Conservation (phyloP, 2,113 vertebrate genomes). For the Hiodon alosoides region DNA sequence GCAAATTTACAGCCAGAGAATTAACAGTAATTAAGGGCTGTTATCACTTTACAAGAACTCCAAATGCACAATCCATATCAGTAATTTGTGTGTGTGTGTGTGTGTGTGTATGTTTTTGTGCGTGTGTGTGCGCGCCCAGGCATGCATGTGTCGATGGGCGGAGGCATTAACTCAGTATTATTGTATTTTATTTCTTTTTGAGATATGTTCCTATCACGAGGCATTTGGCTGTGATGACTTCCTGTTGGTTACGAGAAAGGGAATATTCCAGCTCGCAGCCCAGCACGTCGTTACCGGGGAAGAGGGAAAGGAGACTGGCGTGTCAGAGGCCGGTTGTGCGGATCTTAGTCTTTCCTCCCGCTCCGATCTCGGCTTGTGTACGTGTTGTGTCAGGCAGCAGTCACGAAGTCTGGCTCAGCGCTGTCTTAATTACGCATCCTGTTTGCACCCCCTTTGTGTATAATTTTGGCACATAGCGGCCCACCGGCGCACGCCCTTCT, state of each 20-base stretch:
- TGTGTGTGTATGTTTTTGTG: background rate
- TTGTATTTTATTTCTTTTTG: no score
- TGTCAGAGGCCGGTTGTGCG: constrained; percentile 10
- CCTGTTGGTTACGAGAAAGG: no score
- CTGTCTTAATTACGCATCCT: constrained; percentile 73
- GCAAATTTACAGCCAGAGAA: no score
- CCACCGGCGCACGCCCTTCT: background rate
- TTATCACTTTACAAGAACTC: no score
- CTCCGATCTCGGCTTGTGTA: constrained; percentile 4
- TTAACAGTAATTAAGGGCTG: no score
- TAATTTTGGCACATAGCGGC: constrained; percentile 56
- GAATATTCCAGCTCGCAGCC: no score
- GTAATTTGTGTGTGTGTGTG: background rate
- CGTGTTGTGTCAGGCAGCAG: constrained; percentile 53
- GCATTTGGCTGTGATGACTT: no score
- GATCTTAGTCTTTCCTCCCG: background rate
- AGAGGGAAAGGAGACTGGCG: background rate
- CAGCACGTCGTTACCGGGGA: background rate
- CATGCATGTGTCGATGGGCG: background rate
- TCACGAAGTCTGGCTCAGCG: constrained; percentile 66
- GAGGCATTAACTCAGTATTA: no score
- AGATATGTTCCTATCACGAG: no score
- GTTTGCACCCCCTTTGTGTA: constrained; percentile 77
- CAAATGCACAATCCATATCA: no score
- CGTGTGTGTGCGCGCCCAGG: background rate